Base-by-base conservation (phyloP, 2,888 invertebrate species). In the Gymnocheta viridis region DNA sequence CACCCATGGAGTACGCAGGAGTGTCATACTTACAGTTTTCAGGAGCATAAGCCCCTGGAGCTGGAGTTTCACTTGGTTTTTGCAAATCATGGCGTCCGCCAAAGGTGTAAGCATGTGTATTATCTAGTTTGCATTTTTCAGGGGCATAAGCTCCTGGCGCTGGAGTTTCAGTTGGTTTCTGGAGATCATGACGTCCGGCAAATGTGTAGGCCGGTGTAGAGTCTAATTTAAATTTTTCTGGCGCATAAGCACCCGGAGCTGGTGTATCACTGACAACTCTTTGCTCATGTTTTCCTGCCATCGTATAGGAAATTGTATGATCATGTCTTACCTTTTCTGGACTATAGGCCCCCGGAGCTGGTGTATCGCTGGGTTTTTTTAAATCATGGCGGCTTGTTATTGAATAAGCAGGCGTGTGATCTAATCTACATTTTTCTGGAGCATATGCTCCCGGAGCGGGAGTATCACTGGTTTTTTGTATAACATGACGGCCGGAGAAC, bases 381-480 rank as follows among this genome's bases (percentile, higher is more conserved):
- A 91, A 84, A 38, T 93, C 93, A 27, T 87, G 85, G 91, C 92
- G 4, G 92, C 93, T 29, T 91, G 93, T 84, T 93, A 89, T 14
- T 0, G 93, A 93, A 81, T 93, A 93, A 51, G 90, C 92, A 5
- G 93, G 93, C 6, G 92, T 82, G 91, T 92, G 89, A 93, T 95
- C 95, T 12, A 87, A 51, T 22, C 84, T 67, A 88, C 88, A 87
- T 9, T 95, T 94, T 88, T 95, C 95, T 47, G 93, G 95, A 44
- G 88, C 94, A 89, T 94, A 94, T 2, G 93, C 93, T 81, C 94
- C 94, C 19, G 95, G 95, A 87, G 94, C 95, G 86, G 95, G 95
- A 12, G 93, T 93, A 73, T 94, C 92, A 58, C 89, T 79, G 0
- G 93, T 92, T 86, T 93, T 94, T 19, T 93, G 93, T 17, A 91